Evolutionary conservation across 2,888 invertebrate species (phyloP), one percentile per base, ranked within the genome.

Genomic region (Athalia rosae): DNA sequence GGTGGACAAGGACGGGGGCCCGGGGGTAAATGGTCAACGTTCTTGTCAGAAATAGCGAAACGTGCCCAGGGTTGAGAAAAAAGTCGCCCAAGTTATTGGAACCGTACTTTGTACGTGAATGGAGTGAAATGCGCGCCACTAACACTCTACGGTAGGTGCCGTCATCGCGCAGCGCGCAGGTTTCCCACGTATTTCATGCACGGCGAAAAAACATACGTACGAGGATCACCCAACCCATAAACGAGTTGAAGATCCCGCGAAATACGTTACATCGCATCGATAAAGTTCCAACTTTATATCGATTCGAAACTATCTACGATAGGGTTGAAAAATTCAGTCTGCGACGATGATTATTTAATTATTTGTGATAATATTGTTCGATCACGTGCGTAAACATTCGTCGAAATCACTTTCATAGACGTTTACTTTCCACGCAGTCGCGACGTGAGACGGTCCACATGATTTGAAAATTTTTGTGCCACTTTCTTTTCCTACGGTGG

Each of bases 61-160:
- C 8, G 71, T 58, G 56, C 15, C 53, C 53, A 4, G 56, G 1
- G 56, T 71, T 28, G 28, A 28, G 28, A 58, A 71, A 58, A 56
- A 71, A 71, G 71, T 71, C 71, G 56, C 71, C 58, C 56, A 71
- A 56, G 71, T 71, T 71, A 71, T 71, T 56, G 71, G 71, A 71
- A 71, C 28, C 71, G 71, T 58, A 71, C 71, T 71, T 71, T 58
- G 71, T 71, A 71, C 71, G 71, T 56, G 71, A 58, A 71, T 71
- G 45, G 71, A 56, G 71, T 58, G 58, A 71, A 71, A 71, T 45
- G 58, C 9, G 71, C 43, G 43, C 58, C 71, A 71, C 13, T 50
- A 43, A 50, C 50, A 28, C 48, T 7, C 8, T 71, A 7, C 45
- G 43, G 41, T 13, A 43, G 15, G 56, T 15, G 13, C 50, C 45